These are phyloP conservation scores for Tauraco hartlaubi DNA, from an alignment of 2,797 vertebrate species.

Conservation along the genomic window DNA sequence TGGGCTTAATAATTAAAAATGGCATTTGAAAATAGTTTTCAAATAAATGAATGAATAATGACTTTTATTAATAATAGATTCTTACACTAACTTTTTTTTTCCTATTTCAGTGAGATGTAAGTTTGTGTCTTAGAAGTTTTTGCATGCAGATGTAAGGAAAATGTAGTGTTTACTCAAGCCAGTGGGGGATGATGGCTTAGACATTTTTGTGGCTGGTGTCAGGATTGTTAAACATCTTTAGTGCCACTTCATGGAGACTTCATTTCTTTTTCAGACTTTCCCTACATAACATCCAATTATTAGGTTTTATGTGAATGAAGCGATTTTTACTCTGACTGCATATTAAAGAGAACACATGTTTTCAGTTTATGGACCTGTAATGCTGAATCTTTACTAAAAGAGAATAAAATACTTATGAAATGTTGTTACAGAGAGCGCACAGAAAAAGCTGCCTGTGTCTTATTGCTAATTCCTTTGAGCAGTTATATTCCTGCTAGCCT, in stretches of 20 bases:
- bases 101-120: background rate
- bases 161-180: background rate
- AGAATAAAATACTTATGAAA: slow-evolving; percentile 60
- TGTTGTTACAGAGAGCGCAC: slow-evolving; percentile 1
- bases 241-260: slow-evolving; percentile 34
- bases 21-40: background rate
- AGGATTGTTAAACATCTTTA: slow-evolving; percentile 16
- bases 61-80: background rate
- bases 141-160: background rate
- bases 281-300: slow-evolving; percentile 29
- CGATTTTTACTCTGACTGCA: slow-evolving; percentile 18
- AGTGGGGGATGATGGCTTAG: background rate
- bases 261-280: slow-evolving; percentile 56
- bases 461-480: background rate
- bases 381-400: slow-evolving; percentile 44
- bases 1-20: background rate
- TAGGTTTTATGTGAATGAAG: slow-evolving; percentile 56
- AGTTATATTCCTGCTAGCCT: background rate
- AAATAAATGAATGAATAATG: background rate
- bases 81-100: background rate
- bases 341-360: slow-evolving; percentile 63
- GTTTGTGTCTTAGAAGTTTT: background rate
- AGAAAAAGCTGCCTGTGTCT: background rate
- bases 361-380: slow-evolving; percentile 62
- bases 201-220: slow-evolving; percentile 21